Base-by-base conservation (phyloP, 2,888 invertebrate species). In the Palloptera scutellata region DNA sequence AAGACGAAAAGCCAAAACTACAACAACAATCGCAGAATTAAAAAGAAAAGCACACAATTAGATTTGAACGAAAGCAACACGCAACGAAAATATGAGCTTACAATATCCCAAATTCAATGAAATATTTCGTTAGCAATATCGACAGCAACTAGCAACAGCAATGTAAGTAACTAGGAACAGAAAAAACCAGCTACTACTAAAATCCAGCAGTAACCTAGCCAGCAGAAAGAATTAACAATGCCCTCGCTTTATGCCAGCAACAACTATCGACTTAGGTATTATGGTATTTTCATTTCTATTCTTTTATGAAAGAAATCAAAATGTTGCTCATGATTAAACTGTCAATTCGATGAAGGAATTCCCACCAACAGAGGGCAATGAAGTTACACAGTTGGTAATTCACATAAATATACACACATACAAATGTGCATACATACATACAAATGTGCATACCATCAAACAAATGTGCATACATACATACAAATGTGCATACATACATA, bases 291-390 rank as follows among this genome's bases (percentile, higher is more conserved):
- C 13, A 11, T 11, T 57, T 17, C 13, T 10, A 40, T 13, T 11
- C 8, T 13, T 57, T 57, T 57, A 8, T 13, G 12, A 17, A 17
- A n/a, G 40, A 13, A 30, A 57, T 30, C 48, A 8, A 48, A 48
- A 48, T 48, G 48, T 13, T 30, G 57, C 40, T 9, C 57, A 57
- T 57, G 57, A 57, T 57, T 57, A 57, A 57, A 57, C 57, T 57
- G 57, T 57, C 57, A 57, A 20, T 57, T 19, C 54, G 54, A 54
- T 54, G 54, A 17, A 13, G 30, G n/a, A 57, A 57, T 57, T 57
- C 57, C 40, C 57, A 57, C 57, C 57, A 57, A 15, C 53, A 57
- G 20, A 40, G 57, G 57, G 40, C 57, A 53, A 53, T 53, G 53
- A 53, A 20, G 57, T 13, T 40, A 30, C 30, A 8, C 20, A 40